Evolutionary conservation across 2,888 invertebrate genomes (phyloP).

Genomic region (Mamestra brassicae): DNA sequence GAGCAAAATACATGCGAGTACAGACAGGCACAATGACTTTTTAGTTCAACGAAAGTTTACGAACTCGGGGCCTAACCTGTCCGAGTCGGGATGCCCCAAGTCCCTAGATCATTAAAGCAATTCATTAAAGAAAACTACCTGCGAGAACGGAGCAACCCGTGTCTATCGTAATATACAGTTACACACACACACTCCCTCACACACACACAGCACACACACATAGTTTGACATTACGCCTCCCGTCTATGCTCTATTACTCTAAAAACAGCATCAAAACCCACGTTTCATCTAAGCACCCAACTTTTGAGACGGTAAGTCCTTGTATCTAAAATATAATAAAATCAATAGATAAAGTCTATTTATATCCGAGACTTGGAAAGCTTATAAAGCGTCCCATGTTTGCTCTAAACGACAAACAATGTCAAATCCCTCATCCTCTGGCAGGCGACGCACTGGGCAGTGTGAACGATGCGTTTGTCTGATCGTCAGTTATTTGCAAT

Average conservation of each 20-base stretch:
- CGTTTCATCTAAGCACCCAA: neutral
- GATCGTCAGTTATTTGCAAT: neutral
- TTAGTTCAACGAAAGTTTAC: too few relatives aligned
- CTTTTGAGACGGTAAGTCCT: neutral
- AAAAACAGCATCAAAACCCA: neutral
- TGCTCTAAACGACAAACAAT: slow-evolving; percentile 19
- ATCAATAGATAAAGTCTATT: slow-evolving; percentile 27
- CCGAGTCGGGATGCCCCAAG: too few relatives aligned
- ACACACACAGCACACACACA: too few relatives aligned
- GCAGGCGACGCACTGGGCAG: neutral
- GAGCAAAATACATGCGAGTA: too few relatives aligned
- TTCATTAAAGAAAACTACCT: too few relatives aligned
- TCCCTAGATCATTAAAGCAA: too few relatives aligned
- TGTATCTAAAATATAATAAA: neutral
- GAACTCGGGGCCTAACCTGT: too few relatives aligned
- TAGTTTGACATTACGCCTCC: too few relatives aligned
- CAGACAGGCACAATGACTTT: too few relatives aligned
- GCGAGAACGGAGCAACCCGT: too few relatives aligned
- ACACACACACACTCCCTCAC: too few relatives aligned
- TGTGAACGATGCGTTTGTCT: neutral
- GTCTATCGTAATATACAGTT: too few relatives aligned
- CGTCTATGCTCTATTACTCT: neutral
- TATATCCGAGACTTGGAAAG: slow-evolving; percentile 6
- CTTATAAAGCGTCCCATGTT: slow-evolving; percentile 10
- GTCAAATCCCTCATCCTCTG: neutral